These are phyloP conservation scores for Ypsolopha sequella DNA, from an alignment of 2,888 invertebrate genomes.

Conservation along the genomic window DNA sequence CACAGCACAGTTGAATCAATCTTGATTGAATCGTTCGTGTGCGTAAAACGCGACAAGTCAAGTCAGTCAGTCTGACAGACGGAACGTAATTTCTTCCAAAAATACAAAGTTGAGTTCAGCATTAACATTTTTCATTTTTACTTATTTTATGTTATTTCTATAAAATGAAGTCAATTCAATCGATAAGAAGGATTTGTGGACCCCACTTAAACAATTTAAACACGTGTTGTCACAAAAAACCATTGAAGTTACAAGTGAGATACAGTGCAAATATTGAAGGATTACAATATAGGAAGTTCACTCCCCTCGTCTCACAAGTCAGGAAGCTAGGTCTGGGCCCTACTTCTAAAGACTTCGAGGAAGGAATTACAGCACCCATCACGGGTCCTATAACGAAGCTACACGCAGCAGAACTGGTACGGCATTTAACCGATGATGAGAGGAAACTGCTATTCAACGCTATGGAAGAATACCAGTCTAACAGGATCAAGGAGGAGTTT, in stretches of 20 bases:
- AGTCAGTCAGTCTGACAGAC: no score
- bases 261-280: conserved; percentile 26
- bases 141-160: conserved; percentile 6
- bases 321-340: conserved; percentile 52
- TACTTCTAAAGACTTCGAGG: conserved; percentile 57
- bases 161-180: conserved; percentile 43
- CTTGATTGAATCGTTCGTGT: no score
- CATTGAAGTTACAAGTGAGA: conserved; percentile 35
- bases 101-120: background rate
- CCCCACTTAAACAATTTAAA: conserved; percentile 21
- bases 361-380: conserved; percentile 26
- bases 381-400: conserved; percentile 71
- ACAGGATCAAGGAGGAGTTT: conserved; percentile 80
- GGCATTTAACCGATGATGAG: conserved; percentile 80
- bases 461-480: conserved; percentile 80
- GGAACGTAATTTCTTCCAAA: background rate
- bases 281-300: conserved; percentile 9
- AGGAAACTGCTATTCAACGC: conserved; percentile 76
- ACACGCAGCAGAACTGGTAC: conserved; percentile 80
- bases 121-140: background rate
- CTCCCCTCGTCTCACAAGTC: conserved; percentile 26
- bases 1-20: no score
- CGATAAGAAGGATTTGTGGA: conserved; percentile 26
- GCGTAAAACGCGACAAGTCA: no score
- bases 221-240: conserved; percentile 28